Conservation (phyloP, 2,113 vertebrate genomes). For the Gavialis gangeticus region DNA sequence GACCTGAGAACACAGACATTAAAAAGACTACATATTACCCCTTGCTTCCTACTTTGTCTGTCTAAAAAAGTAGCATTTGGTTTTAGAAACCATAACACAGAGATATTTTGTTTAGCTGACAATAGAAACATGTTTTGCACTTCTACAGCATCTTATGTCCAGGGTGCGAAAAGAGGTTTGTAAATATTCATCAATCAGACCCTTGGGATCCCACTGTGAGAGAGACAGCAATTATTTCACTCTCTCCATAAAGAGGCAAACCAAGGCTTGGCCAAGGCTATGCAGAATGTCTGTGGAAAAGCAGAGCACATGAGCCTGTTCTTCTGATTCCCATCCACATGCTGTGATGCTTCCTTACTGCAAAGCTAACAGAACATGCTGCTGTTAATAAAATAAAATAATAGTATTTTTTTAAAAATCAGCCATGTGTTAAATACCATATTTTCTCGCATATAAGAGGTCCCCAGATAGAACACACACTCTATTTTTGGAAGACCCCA, state of each 20-base stretch:
- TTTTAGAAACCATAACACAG: background rate
- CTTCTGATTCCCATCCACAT: background rate
- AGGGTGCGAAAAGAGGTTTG: background rate
- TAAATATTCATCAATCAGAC: background rate
- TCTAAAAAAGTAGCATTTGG: background rate
- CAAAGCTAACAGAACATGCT: background rate
- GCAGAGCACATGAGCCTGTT: background rate
- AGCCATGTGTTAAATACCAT: too few species aligned
- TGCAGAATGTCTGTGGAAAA: background rate
- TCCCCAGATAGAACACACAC: too few species aligned
- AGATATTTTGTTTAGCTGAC: background rate
- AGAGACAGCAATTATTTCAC: background rate
- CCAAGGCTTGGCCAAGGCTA: background rate
- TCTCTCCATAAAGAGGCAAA: background rate
- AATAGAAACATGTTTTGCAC: background rate
- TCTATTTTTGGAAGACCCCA: too few species aligned
- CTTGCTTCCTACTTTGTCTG: background rate
- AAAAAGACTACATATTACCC: background rate
- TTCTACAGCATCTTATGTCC: background rate
- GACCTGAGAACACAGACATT: conserved; percentile 21
- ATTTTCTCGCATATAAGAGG: too few species aligned
- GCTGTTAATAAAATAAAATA: too few species aligned
- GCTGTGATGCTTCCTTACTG: background rate
- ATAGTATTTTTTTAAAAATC: too few species aligned
- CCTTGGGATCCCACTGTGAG: background rate